Conservation (phyloP, 2,888 invertebrate species). For the Thereva unica region DNA sequence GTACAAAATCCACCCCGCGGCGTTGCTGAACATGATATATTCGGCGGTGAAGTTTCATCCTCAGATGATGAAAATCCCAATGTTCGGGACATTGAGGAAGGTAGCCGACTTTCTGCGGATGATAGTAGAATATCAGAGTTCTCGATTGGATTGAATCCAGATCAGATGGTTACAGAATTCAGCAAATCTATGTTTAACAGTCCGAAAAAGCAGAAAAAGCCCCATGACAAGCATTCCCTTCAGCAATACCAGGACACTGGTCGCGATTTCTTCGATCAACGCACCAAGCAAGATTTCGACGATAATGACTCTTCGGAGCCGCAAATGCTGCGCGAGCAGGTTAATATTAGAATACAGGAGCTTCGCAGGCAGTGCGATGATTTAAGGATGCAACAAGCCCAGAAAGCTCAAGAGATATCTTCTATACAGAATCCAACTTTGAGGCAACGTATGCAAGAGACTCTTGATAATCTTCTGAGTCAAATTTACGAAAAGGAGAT, state of each 20-base stretch:
- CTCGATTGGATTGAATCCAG: constrained; percentile 52
- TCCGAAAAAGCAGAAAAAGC: constrained; percentile 44
- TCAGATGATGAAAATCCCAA: constrained; percentile 75
- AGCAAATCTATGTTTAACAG: constrained; percentile 54
- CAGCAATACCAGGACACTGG: constrained; percentile 7
- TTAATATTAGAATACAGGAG: constrained; percentile 70
- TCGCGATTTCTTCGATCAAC: constrained; percentile 49
- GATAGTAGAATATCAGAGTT: constrained; percentile 76
- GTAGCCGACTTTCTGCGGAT: constrained; percentile 72
- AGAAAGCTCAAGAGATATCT: constrained; percentile 81
- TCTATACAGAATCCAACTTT: constrained; percentile 84
- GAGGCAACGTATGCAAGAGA: constrained; percentile 80
- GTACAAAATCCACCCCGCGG: constrained; percentile 51
- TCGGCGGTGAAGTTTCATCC: constrained; percentile 90
- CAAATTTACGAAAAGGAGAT: constrained; percentile 80
- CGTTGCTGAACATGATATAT: constrained; percentile 80
- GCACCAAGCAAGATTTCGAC: constrained; percentile 51
- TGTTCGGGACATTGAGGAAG: constrained; percentile 76
- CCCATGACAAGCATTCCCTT: not conserved
- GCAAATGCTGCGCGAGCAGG: constrained; percentile 59
- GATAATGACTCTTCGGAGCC: constrained; percentile 51
- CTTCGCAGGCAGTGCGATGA: constrained; percentile 75
- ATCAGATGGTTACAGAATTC: constrained; percentile 53
- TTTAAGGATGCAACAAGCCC: constrained; percentile 71
- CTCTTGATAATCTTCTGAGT: constrained; percentile 75